A percentile compares a stretch with the other conserved stretches of the same genome.
These are phyloP conservation scores for Temnothorax curvispinosus DNA, from an alignment of 1,140 invertebrate genomes.

Conservation along the genomic window DNA sequence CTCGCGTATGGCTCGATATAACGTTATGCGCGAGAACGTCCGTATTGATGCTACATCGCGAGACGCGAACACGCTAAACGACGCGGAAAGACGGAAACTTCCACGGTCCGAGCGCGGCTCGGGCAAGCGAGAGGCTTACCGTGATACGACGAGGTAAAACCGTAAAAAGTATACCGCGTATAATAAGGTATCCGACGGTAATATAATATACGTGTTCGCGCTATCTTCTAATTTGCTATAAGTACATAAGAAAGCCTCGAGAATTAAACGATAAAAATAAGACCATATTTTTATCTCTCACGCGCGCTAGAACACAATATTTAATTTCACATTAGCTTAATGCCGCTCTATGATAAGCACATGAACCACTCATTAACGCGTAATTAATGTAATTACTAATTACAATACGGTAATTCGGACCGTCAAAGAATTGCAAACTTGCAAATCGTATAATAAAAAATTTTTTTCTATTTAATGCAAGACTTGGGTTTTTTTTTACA, in stretches of 20 bases:
- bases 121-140: conserved; percentile 6
- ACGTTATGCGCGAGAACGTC: neutral
- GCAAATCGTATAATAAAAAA: neutral
- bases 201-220: neutral
- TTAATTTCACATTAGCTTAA: conserved; percentile 10
- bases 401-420: neutral
- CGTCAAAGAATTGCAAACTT: neutral
- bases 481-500: neutral
- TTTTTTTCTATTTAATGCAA: neutral
- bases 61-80: conserved; percentile 8
- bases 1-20: neutral
- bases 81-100: conserved; percentile 55
- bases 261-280: conserved; percentile 1
- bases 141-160: conserved; percentile 35
- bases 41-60: conserved; percentile 24
- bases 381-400: neutral
- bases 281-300: neutral
- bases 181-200: conserved; percentile 25
- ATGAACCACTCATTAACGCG: conserved; percentile 15
- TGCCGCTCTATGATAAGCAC: neutral
- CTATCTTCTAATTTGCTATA: conserved; percentile 20
- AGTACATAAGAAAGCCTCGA: neutral
- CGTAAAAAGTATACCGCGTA: conserved; percentile 34
- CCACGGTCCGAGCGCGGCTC: conserved; percentile 38
- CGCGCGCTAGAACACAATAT: neutral